Evolutionary conservation across 2,888 invertebrate species (phyloP), one percentile per base, ranked within the genome.

Genomic region (Tetragnatha montana): DNA sequence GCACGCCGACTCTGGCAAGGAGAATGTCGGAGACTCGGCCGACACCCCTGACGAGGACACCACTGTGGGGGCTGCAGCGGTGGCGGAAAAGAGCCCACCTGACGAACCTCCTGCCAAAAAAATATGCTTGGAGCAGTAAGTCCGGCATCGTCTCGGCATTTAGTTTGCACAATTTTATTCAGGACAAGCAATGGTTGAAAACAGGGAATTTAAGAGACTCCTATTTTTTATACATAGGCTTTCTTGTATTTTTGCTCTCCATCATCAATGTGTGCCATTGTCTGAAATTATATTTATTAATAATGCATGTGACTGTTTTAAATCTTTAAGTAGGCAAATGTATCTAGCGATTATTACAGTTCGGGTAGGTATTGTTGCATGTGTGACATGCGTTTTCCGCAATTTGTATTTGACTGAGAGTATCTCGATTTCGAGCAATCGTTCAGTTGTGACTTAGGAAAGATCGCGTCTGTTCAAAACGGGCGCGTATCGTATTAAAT

Each of bases 221-320:
- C 90, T 90, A 90, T 90, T 90, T 90, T 90, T 90, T 90, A 90
- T 90, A 90, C 87, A 87, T 87, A 90, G 87, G 90, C 87, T 90
- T 90, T 87, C 83, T 90, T 84, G 87, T 90, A 87, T 87, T 90
- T 87, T 87, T 90, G 90, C 90, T 87, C 90, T 90, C 71, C 83
- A 90, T 90, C 90, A 87, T 90, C 87, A 82, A 83, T 87, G 89
- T 89, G 90, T 90, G 90, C 90, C 90, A 90, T 90, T 90, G 90
- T 90, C 87, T 87, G 90, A 90, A 87, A 90, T 86, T 86, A 90
- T 87, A 90, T 87, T 87, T 84, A 85, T 83, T 78, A 35, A n/a
- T n/a, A 84, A 87, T 87, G 87, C 90, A 87, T 90, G 87, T 79
- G 86, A 73, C 50, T 90, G 78, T 82, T 81, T 82, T 82, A 73